Base-by-base conservation (phyloP, 2,797 vertebrate species). In the Aphelocoma californica region DNA sequence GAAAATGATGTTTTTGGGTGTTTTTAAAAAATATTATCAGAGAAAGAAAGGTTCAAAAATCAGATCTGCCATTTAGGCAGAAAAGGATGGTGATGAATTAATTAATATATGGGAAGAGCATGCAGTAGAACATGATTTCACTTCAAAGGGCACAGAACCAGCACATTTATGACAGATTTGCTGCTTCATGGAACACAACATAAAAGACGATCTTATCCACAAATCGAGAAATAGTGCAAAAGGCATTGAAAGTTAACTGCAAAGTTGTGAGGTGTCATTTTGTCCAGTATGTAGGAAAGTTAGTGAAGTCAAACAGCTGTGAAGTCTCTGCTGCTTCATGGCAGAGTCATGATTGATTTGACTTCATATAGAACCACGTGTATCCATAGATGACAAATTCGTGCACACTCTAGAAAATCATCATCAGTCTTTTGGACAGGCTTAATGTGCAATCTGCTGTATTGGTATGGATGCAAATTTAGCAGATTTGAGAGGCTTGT, bases 61-160 rank as follows among this genome's bases (percentile, higher is more conserved):
- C 80, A 94, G 38, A 72, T 81, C 77, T 90, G 32, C 58, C 3
- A 6, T 50, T 47, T 79, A 88, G 42, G 34, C 62, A 84, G 85
- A 78, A 88, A 48, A 81, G 8, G 36, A 70, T 5, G 56, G 45
- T 23, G 40, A 93, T 84, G 18, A 92, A 86, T 81, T 90, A 91
- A 86, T 81, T 79, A 86, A 94, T 84, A 26, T 34, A 69, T 28
- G 7, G 80, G 84, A 81, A 56, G n/a, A 79, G 23, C 44, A 81
- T 34, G 58, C 28, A 79, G 82, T n/a, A 81, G 77, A 93, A 92
- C 58, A 60, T 44, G 38, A 84, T 93, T 95, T 86, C 62, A 69
- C 77, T 91, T 83, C 26, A 23, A 47, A 93, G 58, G 31, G 65
- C 73, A 79, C n/a, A 56, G n/a, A 90, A 62, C 62, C 62, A 74